A percentile compares a stretch with the other conserved stretches of the same genome.
phyloP scores from a whole-genome alignment of 1,140 invertebrate genomes.

The Drosophila suzukii region DNA sequence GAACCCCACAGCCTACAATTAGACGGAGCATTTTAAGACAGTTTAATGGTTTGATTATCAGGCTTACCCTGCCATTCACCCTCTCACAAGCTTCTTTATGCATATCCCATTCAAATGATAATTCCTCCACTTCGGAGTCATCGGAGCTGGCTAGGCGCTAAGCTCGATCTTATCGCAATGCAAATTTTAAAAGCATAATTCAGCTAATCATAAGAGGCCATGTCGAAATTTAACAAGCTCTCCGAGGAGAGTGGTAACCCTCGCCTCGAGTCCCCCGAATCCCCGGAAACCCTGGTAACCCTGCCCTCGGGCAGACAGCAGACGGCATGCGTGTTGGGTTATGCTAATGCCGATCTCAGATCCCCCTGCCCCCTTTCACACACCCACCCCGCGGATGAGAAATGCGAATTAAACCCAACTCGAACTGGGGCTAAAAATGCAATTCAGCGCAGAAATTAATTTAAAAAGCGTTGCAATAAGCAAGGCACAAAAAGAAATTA shows the following conservation, averaged over 20 bases:
- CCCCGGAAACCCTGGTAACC: not conserved
- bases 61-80: slow-evolving; percentile 3
- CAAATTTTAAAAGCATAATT: slow-evolving; percentile 74
- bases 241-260: not conserved
- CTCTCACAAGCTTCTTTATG: not conserved
- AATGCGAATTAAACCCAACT: slow-evolving; percentile 26
- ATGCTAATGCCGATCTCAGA: slow-evolving; percentile 66
- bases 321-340: slow-evolving; percentile 68
- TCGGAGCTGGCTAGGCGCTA: slow-evolving; percentile 35
- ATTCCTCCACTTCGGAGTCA: not conserved
- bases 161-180: slow-evolving; percentile 68
- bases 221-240: slow-evolving; percentile 73
- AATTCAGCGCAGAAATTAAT: slow-evolving; percentile 66
- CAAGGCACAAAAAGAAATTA: slow-evolving; percentile 70
- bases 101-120: slow-evolving; percentile 34
- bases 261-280: not conserved
- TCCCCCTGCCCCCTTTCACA: slow-evolving; percentile 20
- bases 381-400: slow-evolving; percentile 13
- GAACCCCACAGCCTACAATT: slow-evolving; percentile 20
- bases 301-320: slow-evolving; percentile 28
- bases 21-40: slow-evolving; percentile 10
- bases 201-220: slow-evolving; percentile 79
- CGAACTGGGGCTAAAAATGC: slow-evolving; percentile 50
- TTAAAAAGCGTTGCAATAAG: slow-evolving; percentile 76
- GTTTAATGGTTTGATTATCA: slow-evolving; percentile 36